Evolutionary conservation across 1,140 invertebrate genomes (phyloP).

Genomic region (Ceratina australensis): DNA sequence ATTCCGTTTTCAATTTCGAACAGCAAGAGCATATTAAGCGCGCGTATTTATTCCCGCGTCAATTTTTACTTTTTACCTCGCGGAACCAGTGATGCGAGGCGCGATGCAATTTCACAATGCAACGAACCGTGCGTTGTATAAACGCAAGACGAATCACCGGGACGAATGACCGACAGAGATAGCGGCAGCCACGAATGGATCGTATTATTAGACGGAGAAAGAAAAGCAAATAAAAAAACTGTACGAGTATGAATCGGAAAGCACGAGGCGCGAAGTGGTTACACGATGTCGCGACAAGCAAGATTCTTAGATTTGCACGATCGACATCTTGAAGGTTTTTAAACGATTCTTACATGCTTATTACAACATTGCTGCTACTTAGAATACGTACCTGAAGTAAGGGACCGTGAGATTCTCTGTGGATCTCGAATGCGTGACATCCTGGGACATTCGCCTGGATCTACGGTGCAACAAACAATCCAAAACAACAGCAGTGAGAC

Average conservation of each 20-base stretch:
- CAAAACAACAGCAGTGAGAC: constrained; percentile 71
- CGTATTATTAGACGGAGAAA: not conserved
- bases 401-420: constrained; percentile 73
- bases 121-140: constrained; percentile 49
- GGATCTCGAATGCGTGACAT: constrained; percentile 79
- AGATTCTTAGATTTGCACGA: not conserved
- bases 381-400: constrained; percentile 73
- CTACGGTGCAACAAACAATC: constrained; percentile 73
- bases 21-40: not conserved
- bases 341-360: no score
- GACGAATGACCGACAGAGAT: constrained; percentile 45
- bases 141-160: constrained; percentile 33
- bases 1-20: not conserved
- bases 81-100: constrained; percentile 30
- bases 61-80: not conserved
- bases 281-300: constrained; percentile 15
- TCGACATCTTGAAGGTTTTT: no score
- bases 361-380: no score
- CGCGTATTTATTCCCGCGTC: constrained; percentile 13
- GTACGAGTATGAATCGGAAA: constrained; percentile 26
- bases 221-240: not conserved
- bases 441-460: constrained; percentile 90
- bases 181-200: constrained; percentile 36
- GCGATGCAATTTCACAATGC: constrained; percentile 57
- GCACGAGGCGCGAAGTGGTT: constrained; percentile 16